Evolutionary conservation across 2,113 vertebrate genomes (phyloP), one percentile per base, ranked within the genome.

Genomic region (Danionella cerebrum): DNA sequence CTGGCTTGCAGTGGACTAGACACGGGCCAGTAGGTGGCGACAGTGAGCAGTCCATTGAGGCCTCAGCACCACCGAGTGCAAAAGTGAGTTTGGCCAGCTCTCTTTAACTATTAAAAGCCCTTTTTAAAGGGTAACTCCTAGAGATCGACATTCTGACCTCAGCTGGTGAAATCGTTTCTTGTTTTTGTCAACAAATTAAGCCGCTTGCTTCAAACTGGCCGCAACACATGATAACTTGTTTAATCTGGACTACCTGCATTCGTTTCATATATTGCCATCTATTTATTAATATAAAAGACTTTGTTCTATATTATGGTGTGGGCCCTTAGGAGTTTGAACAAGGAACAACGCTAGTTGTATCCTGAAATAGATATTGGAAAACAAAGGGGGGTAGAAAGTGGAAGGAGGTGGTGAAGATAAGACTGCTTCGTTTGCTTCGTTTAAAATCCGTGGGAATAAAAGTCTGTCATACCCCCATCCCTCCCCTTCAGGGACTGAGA

Each of bases 391-490:
- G 29, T 31, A 31, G 12, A 39, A 62, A 35, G 29, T 31, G 22
- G 25, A 11, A 39, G 27, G 19, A 24, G 55, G 35, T 70, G 71
- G 68, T 73, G 70, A 24, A 73, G 67, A 73, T 70, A 77, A 77
- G 71, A 77, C 68, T 67, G 71, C 67, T 48, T 57, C 38, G 42
- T 67, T 44, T 21, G 18, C 45, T 70, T 70, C 67, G 53, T 67
- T 73, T 77, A 77, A 77, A 77, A 77, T 77, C 75, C 71, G 38
- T 71, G 45, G 31, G 67, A 54, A 77, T 73, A 63, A 70, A 77
- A 73, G 91, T 91, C 89, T 89, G 91, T 90, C 90, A 92, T 91
- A 91, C 89, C 90, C n/a, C 93, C 91, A 63, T 92, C 91, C 92
- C 91, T 91, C 90, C 85, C 90, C 85, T 86, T 84, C 84, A 78